phyloP scores from a whole-genome alignment of 2,113 vertebrate genomes.

The Pipra filicauda region DNA sequence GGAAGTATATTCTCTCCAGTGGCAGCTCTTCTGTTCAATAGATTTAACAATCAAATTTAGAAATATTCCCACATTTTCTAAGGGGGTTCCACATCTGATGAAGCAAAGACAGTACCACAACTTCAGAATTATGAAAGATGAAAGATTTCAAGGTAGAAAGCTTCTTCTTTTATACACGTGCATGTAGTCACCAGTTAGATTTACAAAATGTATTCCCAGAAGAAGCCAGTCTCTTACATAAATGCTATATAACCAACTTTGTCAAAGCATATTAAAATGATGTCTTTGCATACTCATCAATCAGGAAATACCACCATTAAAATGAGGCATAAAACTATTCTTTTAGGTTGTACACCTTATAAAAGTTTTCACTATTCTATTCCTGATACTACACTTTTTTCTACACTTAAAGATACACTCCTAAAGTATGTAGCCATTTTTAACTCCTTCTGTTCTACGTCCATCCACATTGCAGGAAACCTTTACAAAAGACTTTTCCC shows the following conservation, averaged over 20 bases:
- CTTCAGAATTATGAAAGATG: not conserved
- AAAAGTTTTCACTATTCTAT: not conserved
- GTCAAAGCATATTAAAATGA: not conserved
- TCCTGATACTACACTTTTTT: not conserved
- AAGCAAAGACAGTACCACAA: not conserved
- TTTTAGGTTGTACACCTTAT: not conserved
- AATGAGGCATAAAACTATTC: not conserved
- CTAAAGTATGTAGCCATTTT: not conserved
- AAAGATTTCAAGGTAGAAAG: not conserved
- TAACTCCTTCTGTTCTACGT: not conserved
- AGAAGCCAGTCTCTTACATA: not conserved
- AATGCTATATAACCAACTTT: not conserved
- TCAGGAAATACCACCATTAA: not conserved
- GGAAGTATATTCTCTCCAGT: not conserved
- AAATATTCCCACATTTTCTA: conserved; percentile 4
- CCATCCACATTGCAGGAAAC: not conserved
- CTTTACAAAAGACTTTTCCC: not conserved
- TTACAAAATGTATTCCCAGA: not conserved
- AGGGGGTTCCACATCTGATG: not conserved
- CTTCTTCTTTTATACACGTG: not conserved
- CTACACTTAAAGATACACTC: not conserved
- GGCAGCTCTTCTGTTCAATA: not conserved
- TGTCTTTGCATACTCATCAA: not conserved
- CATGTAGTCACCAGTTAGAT: not conserved
- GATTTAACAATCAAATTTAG: not conserved